Conservation (phyloP, 2,888 invertebrate genomes). For the Zaprionus lineosus region DNA sequence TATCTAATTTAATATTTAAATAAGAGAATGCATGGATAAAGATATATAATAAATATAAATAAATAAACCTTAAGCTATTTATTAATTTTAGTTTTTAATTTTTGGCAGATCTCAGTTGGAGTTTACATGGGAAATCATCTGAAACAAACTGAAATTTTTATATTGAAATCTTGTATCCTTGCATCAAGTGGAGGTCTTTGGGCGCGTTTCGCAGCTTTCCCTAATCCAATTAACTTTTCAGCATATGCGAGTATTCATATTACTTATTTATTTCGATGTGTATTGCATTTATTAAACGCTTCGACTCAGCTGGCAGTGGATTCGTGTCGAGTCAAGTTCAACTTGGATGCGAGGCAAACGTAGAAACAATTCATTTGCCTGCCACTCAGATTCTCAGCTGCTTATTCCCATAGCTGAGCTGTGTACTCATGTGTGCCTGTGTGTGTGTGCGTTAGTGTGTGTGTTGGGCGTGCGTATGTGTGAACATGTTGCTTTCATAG, state of each 20-base stretch:
- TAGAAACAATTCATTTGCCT: slow-evolving; percentile 62
- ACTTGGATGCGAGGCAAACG: slow-evolving; percentile 23
- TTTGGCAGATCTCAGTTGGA: too few relatives aligned
- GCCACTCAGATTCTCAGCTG: slow-evolving; percentile 48
- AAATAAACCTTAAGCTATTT: too few relatives aligned
- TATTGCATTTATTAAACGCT: slow-evolving; percentile 52
- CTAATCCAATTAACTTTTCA: slow-evolving; percentile 39
- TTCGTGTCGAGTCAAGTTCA: slow-evolving; percentile 31
- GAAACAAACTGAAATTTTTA: too few relatives aligned
- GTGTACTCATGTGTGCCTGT: slow-evolving; percentile 6
- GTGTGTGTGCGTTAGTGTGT: slow-evolving; percentile 1
- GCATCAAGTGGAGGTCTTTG: too few relatives aligned
- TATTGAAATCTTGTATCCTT: too few relatives aligned
- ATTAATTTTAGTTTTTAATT: too few relatives aligned
- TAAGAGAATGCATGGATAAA: too few relatives aligned
- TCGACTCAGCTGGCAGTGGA: slow-evolving; percentile 17
- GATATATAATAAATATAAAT: too few relatives aligned
- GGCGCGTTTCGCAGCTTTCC: slow-evolving; percentile 15
- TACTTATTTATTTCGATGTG: slow-evolving; percentile 52
- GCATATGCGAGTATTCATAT: slow-evolving; percentile 44
- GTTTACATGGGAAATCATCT: too few relatives aligned
- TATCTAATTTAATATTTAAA: too few relatives aligned
- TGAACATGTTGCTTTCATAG: not conserved
- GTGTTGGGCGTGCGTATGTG: too few relatives aligned
- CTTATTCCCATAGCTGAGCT: slow-evolving; percentile 62